phyloP scores from a whole-genome alignment of 2,888 invertebrate species.

The Leucoma salicis region DNA sequence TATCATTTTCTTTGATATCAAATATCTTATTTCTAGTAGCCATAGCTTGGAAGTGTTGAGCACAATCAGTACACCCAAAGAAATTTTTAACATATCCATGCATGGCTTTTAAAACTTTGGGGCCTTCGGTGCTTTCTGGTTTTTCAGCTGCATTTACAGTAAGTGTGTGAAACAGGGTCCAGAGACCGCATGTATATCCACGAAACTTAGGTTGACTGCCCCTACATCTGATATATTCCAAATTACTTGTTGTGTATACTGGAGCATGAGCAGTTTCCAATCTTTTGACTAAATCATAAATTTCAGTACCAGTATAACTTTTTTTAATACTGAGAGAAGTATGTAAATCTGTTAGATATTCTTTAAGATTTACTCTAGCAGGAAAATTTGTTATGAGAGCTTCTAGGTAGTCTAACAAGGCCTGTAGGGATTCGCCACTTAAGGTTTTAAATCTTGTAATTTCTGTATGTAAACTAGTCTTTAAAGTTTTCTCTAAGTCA shows the following conservation, averaged over 20 bases:
- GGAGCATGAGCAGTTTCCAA: conserved; percentile 80
- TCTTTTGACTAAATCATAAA: conserved; percentile 79
- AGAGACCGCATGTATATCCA: conserved; percentile 97
- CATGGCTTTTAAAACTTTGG: conserved; percentile 90
- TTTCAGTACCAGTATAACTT: conserved; percentile 82
- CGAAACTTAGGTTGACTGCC: conserved; percentile 89
- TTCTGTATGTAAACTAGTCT: conserved; percentile 92
- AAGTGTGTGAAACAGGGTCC: conserved; percentile 96
- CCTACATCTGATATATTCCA: conserved; percentile 89
- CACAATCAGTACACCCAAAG: conserved; percentile 96
- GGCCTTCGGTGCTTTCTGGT: conserved; percentile 74
- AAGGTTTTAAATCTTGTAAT: conserved; percentile 87
- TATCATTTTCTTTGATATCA: conserved; percentile 86
- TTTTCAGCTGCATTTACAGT: conserved; percentile 88
- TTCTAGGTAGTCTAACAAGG: conserved; percentile 88
- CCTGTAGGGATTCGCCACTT: conserved; percentile 86
- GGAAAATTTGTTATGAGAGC: conserved; percentile 91
- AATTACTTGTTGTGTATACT: conserved; percentile 75
- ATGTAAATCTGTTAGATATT: conserved; percentile 84
- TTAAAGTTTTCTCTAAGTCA: conserved; percentile 94
- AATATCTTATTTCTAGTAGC: conserved; percentile 86
- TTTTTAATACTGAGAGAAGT: conserved; percentile 74
- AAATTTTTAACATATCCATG: conserved; percentile 94
- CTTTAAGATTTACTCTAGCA: conserved; percentile 84
- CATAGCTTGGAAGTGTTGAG: conserved; percentile 94